Evolutionary conservation across 1,140 invertebrate species (phyloP).

Genomic region (Tenebrio molitor): DNA sequence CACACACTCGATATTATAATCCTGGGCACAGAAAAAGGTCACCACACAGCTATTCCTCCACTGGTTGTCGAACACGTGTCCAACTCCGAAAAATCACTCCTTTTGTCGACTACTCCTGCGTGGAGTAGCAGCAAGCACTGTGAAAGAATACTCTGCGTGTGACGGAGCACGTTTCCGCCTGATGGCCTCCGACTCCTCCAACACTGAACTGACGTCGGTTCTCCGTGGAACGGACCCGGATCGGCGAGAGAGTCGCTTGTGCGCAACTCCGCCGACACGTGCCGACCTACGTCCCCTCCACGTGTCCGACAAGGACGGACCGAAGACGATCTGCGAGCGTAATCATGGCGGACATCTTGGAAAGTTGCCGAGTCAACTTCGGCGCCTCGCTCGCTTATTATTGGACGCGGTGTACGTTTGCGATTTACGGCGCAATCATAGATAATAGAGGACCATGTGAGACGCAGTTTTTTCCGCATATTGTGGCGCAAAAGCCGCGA

Average conservation of each 20-base stretch:
- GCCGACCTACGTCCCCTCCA: neutral
- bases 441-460: neutral
- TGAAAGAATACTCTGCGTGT: too few relatives aligned
- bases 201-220: neutral
- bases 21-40: neutral
- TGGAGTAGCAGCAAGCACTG: too few relatives aligned
- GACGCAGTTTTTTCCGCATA: conserved; percentile 7
- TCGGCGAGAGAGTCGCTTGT: neutral
- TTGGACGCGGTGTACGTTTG: conserved; percentile 1
- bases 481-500: neutral
- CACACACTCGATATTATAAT: neutral
- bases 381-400: conserved; percentile 1
- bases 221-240: neutral
- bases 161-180: neutral
- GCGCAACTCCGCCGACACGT: conserved; percentile 15
- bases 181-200: neutral
- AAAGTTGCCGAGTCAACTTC: conserved; percentile 43
- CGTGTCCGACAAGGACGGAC: neutral
- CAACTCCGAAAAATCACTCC: neutral
- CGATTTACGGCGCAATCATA: conserved; percentile 19
- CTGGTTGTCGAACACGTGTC: neutral
- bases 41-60: neutral
- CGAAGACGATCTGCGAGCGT: conserved; percentile 13
- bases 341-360: conserved; percentile 38
- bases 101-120: too few relatives aligned